Percentiles rank a stretch among this genome's conserved stretches.
phyloP scores from a whole-genome alignment of 64 coral and sea anemone genomes.

The Montipora sp. region DNA sequence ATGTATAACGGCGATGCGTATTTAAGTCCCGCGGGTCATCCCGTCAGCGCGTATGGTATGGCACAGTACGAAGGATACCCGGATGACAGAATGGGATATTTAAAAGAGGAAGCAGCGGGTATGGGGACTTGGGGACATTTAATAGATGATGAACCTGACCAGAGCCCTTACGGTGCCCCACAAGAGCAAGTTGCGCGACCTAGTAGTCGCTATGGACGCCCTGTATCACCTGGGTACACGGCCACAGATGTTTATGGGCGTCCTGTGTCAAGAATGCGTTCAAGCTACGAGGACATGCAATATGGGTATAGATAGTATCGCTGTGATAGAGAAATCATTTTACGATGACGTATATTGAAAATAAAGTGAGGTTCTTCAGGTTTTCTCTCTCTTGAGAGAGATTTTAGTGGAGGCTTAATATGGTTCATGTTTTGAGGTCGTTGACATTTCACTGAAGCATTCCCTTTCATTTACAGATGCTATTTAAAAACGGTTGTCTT shows the following conservation, averaged over 20 bases:
- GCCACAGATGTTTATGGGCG: slow-evolving; percentile 80
- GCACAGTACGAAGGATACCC: slow-evolving; percentile 73
- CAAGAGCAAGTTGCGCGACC: slow-evolving; percentile 76
- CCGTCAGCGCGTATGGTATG: slow-evolving; percentile 50
- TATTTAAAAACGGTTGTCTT: too few relatives aligned
- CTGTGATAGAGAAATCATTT: not conserved
- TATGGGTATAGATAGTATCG: slow-evolving; percentile 81
- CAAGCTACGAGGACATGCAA: slow-evolving; percentile 55
- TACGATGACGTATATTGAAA: not conserved
- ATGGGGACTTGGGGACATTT: slow-evolving; percentile 84
- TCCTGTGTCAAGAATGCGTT: slow-evolving; percentile 72
- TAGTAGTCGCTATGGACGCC: slow-evolving; percentile 81
- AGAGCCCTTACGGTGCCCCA: slow-evolving; percentile 41
- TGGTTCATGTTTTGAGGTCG: too few relatives aligned
- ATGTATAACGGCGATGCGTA: slow-evolving; percentile 88
- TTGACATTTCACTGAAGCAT: too few relatives aligned
- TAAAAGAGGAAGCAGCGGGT: slow-evolving; percentile 39
- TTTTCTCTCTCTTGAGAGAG: too few relatives aligned
- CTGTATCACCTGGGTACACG: slow-evolving; percentile 65
- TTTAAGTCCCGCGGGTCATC: slow-evolving; percentile 22
- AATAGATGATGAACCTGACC: slow-evolving; percentile 69
- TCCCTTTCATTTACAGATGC: too few relatives aligned
- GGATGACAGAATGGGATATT: slow-evolving; percentile 59
- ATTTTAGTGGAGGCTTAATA: too few relatives aligned
- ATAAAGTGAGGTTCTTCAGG: too few relatives aligned